A percentile compares a stretch with the other conserved stretches of the same genome.
These are phyloP conservation scores for Rotaria sp. DNA, from an alignment of 2,888 invertebrate species.

Conservation along the genomic window DNA sequence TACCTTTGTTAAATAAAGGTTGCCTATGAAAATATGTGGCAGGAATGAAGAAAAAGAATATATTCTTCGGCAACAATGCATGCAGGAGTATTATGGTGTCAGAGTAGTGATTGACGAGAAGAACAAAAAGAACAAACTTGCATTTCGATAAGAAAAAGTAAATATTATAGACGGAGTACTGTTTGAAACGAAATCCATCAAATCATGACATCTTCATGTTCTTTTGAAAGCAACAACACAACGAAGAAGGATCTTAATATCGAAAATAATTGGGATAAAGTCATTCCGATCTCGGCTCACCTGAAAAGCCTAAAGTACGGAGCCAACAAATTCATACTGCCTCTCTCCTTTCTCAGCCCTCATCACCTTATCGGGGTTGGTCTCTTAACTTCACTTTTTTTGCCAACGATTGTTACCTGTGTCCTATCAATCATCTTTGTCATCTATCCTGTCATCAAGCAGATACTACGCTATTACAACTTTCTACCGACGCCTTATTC, in stretches of 20 bases:
- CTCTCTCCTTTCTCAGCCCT: background rate
- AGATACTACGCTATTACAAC: background rate
- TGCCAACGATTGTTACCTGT: background rate
- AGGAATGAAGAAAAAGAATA: too few species aligned
- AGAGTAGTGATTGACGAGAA: too few species aligned
- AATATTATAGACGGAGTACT: too few species aligned
- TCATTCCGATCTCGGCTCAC: background rate
- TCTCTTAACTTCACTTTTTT: background rate
- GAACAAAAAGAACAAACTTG: too few species aligned
- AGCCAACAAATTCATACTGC: background rate
- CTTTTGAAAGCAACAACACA: background rate
- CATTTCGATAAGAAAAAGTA: too few species aligned
- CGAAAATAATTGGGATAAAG: background rate
- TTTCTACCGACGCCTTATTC: background rate
- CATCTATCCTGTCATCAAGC: background rate
- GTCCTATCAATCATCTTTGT: background rate
- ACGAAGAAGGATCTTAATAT: background rate
- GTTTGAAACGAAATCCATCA: too few species aligned
- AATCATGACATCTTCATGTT: background rate
- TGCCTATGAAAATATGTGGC: too few species aligned
- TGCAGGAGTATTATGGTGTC: too few species aligned
- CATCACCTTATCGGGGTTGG: background rate
- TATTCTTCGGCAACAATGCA: too few species aligned
- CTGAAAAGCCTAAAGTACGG: background rate
- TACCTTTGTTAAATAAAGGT: too few species aligned